phyloP scores from a whole-genome alignment of 2,113 vertebrate genomes.

The Caretta caretta region DNA sequence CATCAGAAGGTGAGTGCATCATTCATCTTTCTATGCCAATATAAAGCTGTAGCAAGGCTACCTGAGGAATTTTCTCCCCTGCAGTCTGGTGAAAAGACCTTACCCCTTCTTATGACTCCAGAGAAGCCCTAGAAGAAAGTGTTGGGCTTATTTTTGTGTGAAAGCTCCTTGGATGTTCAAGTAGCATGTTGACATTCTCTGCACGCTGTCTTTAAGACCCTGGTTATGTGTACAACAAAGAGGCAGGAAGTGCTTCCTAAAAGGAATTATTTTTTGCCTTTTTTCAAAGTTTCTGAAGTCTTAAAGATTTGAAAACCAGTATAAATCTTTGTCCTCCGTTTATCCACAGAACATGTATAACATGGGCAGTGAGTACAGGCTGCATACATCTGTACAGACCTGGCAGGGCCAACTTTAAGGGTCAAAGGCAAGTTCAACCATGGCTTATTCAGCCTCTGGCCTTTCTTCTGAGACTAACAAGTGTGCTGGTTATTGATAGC shows the following conservation, averaged over 20 bases:
- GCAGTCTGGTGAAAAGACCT: rapidly evolving
- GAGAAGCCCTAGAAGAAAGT: neutral
- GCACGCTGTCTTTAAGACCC: neutral
- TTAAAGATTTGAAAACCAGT: neutral
- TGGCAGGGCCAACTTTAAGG: neutral
- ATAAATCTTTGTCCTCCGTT: neutral
- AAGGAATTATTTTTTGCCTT: neutral
- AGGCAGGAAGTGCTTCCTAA: neutral
- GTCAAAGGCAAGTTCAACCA: neutral
- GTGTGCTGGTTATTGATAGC: neutral
- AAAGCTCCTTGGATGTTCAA: neutral
- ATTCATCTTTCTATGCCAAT: neutral
- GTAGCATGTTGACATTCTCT: neutral
- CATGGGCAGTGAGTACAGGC: neutral
- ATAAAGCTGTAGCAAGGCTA: neutral
- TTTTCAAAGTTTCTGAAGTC: neutral
- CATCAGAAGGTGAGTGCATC: constrained; percentile 85
- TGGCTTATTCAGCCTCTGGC: neutral
- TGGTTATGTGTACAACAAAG: neutral
- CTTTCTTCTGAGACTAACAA: neutral
- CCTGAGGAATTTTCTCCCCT: neutral
- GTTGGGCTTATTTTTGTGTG: neutral
- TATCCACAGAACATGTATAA: neutral
- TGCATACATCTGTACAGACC: neutral
- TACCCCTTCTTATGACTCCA: neutral